phyloP scores from a whole-genome alignment of 2,797 vertebrate species.

The Scomberomorus guttatus region DNA sequence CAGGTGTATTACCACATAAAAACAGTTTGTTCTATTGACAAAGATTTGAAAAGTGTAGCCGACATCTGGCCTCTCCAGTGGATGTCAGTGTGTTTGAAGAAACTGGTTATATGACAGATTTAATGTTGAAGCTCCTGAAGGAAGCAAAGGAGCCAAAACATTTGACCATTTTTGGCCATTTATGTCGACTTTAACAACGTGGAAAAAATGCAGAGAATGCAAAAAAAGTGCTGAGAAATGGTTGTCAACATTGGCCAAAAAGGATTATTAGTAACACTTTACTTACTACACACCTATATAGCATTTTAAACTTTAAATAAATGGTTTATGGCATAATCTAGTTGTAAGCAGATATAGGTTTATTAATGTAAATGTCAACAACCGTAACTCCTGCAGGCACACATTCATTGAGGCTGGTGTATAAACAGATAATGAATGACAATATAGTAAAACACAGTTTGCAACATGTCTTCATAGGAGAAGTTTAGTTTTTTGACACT shows the following conservation, averaged over 20 bases:
- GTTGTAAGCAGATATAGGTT: too few relatives aligned
- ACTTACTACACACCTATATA: too few relatives aligned
- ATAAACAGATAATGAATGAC: too few relatives aligned
- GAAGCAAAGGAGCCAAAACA: constrained; percentile 14
- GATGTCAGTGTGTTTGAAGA: background rate
- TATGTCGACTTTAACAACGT: constrained; percentile 17
- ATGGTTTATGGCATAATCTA: too few relatives aligned
- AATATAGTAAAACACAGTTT: too few relatives aligned
- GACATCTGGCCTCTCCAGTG: background rate
- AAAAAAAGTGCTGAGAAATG: background rate
- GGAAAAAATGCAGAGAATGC: constrained; percentile 47
- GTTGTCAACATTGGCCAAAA: background rate
- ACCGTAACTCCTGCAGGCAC: too few relatives aligned
- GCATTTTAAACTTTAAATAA: too few relatives aligned
- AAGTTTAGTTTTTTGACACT: too few relatives aligned
- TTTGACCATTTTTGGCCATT: constrained; percentile 45
- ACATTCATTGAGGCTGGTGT: too few relatives aligned
- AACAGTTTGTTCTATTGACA: background rate
- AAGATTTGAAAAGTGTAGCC: background rate
- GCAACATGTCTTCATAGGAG: too few relatives aligned
- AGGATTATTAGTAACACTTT: too few relatives aligned
- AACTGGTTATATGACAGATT: background rate
- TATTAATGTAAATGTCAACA: too few relatives aligned
- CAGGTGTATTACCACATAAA: background rate
- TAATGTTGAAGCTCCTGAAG: background rate